Percentiles rank a stretch among this genome's conserved stretches.
Evolutionary conservation across 2,113 vertebrate species (phyloP).

Genomic region (Strix aluco): DNA sequence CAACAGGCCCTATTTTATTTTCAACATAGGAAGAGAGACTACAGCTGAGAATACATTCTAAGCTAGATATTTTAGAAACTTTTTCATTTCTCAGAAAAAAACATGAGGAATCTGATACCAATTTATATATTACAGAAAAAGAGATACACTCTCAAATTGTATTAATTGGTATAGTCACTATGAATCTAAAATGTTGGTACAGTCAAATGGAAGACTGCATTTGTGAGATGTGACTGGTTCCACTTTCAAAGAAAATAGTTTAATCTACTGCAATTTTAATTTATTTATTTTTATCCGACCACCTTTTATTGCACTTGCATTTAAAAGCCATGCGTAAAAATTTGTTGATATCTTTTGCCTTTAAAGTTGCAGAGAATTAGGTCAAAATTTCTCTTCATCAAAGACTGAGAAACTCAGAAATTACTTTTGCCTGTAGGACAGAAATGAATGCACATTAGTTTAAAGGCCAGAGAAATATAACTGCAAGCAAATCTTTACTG

Average conservation of each 20-base stretch:
- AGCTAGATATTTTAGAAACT: background rate
- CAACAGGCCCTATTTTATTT: background rate
- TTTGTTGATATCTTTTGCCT: background rate
- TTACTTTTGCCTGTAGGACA: constrained; percentile 37
- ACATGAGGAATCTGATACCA: background rate
- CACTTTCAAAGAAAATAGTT: background rate
- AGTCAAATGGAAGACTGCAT: background rate
- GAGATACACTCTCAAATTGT: background rate
- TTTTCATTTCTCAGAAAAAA: background rate
- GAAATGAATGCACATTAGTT: background rate
- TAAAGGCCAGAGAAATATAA: constrained; percentile 53
- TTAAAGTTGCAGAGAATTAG: constrained; percentile 42
- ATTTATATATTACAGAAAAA: background rate
- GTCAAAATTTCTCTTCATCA: constrained; percentile 44
- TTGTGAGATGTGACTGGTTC: background rate
- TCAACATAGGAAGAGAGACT: background rate
- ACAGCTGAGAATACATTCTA: background rate
- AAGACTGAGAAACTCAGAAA: constrained; percentile 20
- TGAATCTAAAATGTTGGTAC: background rate
- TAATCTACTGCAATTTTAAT: background rate
- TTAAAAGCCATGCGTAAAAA: background rate
- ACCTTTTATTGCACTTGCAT: background rate
- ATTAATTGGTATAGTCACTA: background rate
- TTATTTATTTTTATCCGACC: background rate
- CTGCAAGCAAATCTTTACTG: constrained; percentile 30